phyloP scores from a whole-genome alignment of 2,113 vertebrate species.

The Hippocampus zosterae region DNA sequence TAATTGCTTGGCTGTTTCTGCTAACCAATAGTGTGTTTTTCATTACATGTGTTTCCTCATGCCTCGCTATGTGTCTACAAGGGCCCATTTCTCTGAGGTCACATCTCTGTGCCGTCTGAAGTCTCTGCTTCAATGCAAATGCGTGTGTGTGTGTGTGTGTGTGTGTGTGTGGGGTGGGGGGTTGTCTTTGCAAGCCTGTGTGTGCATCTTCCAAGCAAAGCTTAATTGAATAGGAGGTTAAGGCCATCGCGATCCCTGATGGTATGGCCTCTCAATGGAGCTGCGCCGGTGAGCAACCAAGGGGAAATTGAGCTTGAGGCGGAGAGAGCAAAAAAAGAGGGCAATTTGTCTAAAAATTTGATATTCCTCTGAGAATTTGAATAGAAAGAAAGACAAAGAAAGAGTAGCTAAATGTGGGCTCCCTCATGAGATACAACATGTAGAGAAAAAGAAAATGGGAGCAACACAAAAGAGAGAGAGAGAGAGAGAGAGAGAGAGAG shows the following conservation, averaged over 20 bases:
- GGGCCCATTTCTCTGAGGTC: slow-evolving; percentile 22
- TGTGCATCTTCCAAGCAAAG: slow-evolving; percentile 11
- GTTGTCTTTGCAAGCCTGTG: slow-evolving; percentile 5
- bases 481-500: background rate
- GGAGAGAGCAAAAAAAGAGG: slow-evolving; percentile 31
- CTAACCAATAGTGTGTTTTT: background rate
- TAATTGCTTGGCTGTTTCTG: slow-evolving; percentile 51
- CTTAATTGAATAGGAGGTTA: slow-evolving; percentile 61
- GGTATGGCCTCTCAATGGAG: slow-evolving; percentile 47
- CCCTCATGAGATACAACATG: slow-evolving; percentile 42
- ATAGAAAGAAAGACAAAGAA: slow-evolving; percentile 45
- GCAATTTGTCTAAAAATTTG: slow-evolving; percentile 46
- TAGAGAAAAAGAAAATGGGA: slow-evolving; percentile 43
- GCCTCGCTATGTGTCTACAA: background rate
- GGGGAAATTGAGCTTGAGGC: slow-evolving; percentile 47
- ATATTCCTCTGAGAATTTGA: slow-evolving; percentile 53
- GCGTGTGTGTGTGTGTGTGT: slow-evolving; percentile 11
- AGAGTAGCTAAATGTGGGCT: slow-evolving; percentile 53
- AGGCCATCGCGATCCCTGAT: slow-evolving; percentile 42
- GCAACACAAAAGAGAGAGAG: slow-evolving; percentile 8
- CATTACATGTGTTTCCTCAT: background rate
- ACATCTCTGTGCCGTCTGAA: slow-evolving; percentile 28
- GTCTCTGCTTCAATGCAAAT: slow-evolving; percentile 26
- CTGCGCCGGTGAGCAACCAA: slow-evolving; percentile 37
- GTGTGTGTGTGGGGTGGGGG: slow-evolving; percentile 5